These are phyloP conservation scores for Chymomyza amoena DNA, from an alignment of 2,888 invertebrate species.

Conservation along the genomic window DNA sequence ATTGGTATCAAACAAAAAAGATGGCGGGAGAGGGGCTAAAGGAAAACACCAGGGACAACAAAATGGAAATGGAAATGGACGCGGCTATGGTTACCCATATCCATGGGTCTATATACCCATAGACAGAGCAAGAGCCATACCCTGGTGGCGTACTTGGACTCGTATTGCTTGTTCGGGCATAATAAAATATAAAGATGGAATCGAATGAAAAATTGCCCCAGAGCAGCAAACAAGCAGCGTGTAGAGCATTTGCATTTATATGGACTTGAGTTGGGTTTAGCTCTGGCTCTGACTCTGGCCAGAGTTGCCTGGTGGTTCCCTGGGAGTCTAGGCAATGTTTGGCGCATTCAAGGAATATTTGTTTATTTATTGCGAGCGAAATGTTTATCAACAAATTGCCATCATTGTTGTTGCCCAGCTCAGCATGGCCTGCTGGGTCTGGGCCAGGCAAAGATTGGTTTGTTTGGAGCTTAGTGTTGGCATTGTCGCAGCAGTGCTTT, in stretches of 20 bases:
- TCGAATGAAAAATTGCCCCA: slow-evolving; percentile 75
- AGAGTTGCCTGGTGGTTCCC: not conserved
- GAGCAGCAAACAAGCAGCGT: slow-evolving; percentile 57
- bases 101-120: slow-evolving; percentile 1
- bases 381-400: slow-evolving; percentile 77
- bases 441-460: slow-evolving; percentile 24
- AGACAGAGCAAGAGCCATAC: not conserved
- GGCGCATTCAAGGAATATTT: slow-evolving; percentile 43
- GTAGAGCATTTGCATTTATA: slow-evolving; percentile 72
- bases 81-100: slow-evolving; percentile 18
- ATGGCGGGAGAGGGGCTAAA: slow-evolving; percentile 4
- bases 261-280: slow-evolving; percentile 41
- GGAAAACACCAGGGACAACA: slow-evolving; percentile 25
- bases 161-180: slow-evolving; percentile 37
- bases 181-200: slow-evolving; percentile 73
- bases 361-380: slow-evolving; percentile 76
- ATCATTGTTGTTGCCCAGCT: slow-evolving; percentile 59
- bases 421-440: slow-evolving; percentile 3
- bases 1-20: slow-evolving; percentile 61
- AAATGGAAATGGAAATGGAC: slow-evolving; percentile 57
- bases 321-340: not conserved
- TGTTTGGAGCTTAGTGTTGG: not conserved
- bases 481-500: not conserved
- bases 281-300: slow-evolving; percentile 18
- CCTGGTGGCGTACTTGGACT: slow-evolving; percentile 6